Percentiles rank a stretch among this genome's conserved stretches.
phyloP scores from a whole-genome alignment of 2,888 invertebrate genomes.

The Acronicta leporina region DNA sequence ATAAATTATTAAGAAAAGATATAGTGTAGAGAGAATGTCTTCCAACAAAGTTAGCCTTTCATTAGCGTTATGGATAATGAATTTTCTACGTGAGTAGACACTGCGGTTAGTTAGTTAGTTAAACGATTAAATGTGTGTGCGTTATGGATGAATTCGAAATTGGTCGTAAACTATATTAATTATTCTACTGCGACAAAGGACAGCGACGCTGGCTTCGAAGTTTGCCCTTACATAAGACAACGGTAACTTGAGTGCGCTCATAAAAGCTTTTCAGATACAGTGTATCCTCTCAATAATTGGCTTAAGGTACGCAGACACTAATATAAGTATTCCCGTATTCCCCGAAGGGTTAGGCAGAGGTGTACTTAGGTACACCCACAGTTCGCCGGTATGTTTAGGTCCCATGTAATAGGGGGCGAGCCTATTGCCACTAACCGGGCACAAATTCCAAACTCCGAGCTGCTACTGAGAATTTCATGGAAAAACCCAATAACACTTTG shows the following conservation, averaged over 20 bases:
- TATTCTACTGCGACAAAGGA: slow-evolving; percentile 48
- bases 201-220: slow-evolving; percentile 39
- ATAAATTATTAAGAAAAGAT: too few species aligned
- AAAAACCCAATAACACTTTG: too few species aligned
- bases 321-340: too few species aligned
- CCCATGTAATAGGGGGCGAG: too few species aligned
- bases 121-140: slow-evolving; percentile 22
- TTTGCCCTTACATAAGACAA: slow-evolving; percentile 39
- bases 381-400: too few species aligned
- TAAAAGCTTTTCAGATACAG: slow-evolving; percentile 44
- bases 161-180: slow-evolving; percentile 52
- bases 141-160: slow-evolving; percentile 37
- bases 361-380: too few species aligned
- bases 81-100: slow-evolving; percentile 13
- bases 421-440: too few species aligned
- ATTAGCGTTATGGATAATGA: slow-evolving; percentile 4
- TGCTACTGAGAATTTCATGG: too few species aligned
- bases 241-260: slow-evolving; percentile 28
- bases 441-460: too few species aligned
- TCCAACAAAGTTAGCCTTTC: slow-evolving; percentile 1
- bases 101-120: slow-evolving; percentile 13
- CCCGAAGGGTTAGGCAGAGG: too few species aligned
- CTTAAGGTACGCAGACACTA: slow-evolving; percentile 16
- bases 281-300: slow-evolving; percentile 39
- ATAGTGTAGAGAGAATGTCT: not conserved